Percentiles rank a stretch among this genome's conserved stretches.
Evolutionary conservation across 2,888 invertebrate species (phyloP).

Genomic region (Cephonodes hylas): DNA sequence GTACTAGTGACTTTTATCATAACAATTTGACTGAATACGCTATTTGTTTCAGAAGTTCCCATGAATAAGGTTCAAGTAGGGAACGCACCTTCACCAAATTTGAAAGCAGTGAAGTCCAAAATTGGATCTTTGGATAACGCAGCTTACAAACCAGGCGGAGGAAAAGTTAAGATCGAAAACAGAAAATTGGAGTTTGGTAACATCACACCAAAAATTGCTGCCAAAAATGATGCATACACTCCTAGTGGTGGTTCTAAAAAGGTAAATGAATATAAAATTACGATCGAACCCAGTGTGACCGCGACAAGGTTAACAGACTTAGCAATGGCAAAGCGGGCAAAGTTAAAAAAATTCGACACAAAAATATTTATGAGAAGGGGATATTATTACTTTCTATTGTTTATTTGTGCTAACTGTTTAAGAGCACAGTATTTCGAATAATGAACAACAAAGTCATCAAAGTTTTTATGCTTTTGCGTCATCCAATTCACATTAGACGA

Average conservation of each 20-base stretch:
- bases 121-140: slow-evolving; percentile 95
- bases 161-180: slow-evolving; percentile 92
- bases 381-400: background rate
- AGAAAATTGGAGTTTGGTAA: slow-evolving; percentile 92
- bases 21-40: too few relatives aligned
- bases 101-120: slow-evolving; percentile 95
- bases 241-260: slow-evolving; percentile 96
- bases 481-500: background rate
- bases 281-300: background rate
- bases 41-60: slow-evolving; percentile 84
- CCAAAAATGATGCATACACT: slow-evolving; percentile 93
- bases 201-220: slow-evolving; percentile 92
- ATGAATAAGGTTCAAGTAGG: slow-evolving; percentile 97
- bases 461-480: background rate
- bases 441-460: background rate
- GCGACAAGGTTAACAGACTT: background rate
- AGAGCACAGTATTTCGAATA: background rate
- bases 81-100: slow-evolving; percentile 94
- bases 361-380: background rate
- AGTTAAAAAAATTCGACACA: background rate
- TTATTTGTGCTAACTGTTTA: background rate
- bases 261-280: slow-evolving; percentile 71
- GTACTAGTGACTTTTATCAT: too few relatives aligned
- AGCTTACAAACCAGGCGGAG: slow-evolving; percentile 93
- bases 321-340: background rate